Conservation (phyloP, 2,888 invertebrate species). For the Orchesellides sinensis region DNA sequence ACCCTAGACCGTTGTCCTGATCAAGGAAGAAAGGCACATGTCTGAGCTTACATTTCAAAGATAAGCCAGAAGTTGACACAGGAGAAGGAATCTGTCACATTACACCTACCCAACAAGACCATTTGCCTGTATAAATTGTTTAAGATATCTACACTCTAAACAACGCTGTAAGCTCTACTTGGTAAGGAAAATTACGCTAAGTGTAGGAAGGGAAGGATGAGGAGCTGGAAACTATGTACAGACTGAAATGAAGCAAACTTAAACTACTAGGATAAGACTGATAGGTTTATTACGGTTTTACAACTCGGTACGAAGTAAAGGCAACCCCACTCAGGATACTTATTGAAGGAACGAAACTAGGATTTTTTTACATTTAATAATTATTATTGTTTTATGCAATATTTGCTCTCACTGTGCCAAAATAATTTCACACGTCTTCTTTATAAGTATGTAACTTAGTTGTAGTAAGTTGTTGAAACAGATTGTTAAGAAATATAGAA, state of each 20-base stretch:
- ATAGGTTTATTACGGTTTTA: slow-evolving; percentile 60
- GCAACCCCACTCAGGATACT: slow-evolving; percentile 56
- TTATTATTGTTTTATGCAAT: slow-evolving; percentile 7
- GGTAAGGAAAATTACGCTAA: background rate
- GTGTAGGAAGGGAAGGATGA: slow-evolving; percentile 31
- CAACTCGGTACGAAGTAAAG: slow-evolving; percentile 61
- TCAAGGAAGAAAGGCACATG: slow-evolving; percentile 27
- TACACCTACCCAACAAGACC: too few species aligned
- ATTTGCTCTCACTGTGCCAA: slow-evolving; percentile 57
- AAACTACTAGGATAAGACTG: slow-evolving; percentile 59
- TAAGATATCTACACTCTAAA: slow-evolving; percentile 3
- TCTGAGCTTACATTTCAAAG: slow-evolving; percentile 50
- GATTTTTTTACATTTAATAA: background rate
- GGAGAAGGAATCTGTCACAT: too few species aligned
- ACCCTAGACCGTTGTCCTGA: slow-evolving; percentile 32
- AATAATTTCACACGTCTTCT: slow-evolving; percentile 48
- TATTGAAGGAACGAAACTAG: slow-evolving; percentile 25
- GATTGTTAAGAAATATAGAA: slow-evolving; percentile 11
- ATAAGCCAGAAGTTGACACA: too few species aligned
- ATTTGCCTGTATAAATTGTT: background rate
- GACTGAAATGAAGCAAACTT: slow-evolving; percentile 60
- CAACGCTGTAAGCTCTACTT: slow-evolving; percentile 1
- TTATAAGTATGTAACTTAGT: slow-evolving; percentile 1
- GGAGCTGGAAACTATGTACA: slow-evolving; percentile 63
- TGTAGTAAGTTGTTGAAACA: background rate